Percentiles rank a stretch among this genome's conserved stretches.
phyloP scores from a whole-genome alignment of 2,113 vertebrate species.

The Aix galericulata region DNA sequence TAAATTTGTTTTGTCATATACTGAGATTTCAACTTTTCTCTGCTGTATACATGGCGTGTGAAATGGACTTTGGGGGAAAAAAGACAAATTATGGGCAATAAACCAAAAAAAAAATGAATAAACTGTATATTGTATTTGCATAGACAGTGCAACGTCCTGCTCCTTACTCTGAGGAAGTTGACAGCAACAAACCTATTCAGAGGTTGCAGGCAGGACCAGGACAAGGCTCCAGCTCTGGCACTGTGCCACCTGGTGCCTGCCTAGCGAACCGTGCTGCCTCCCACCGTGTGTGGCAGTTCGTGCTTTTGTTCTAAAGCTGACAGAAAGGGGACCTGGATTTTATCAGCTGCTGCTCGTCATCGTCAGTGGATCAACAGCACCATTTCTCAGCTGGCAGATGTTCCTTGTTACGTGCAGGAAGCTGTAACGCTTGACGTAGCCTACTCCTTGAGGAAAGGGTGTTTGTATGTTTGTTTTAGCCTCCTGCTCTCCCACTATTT shows the following conservation, averaged over 20 bases:
- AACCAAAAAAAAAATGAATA: background rate
- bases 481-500: too few relatives aligned
- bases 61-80: background rate
- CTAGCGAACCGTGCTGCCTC: background rate
- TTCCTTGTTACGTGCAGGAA: background rate
- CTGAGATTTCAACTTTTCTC: conserved; percentile 4
- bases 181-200: background rate
- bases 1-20: background rate
- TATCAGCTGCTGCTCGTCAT: background rate
- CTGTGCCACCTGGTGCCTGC: background rate
- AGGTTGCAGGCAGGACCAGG: background rate
- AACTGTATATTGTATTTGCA: conserved; percentile 33
- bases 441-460: background rate
- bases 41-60: background rate
- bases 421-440: too few relatives aligned
- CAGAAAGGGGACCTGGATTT: background rate
- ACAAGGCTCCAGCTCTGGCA: rapidly evolving
- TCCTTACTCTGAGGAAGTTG: background rate
- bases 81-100: conserved; percentile 16
- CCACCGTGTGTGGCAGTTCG: background rate
- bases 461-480: background rate
- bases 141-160: background rate
- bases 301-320: background rate
- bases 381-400: background rate
- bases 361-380: background rate